These are phyloP conservation scores for Typhlichthys subterraneus DNA, from an alignment of 2,797 vertebrate species.

Conservation along the genomic window DNA sequence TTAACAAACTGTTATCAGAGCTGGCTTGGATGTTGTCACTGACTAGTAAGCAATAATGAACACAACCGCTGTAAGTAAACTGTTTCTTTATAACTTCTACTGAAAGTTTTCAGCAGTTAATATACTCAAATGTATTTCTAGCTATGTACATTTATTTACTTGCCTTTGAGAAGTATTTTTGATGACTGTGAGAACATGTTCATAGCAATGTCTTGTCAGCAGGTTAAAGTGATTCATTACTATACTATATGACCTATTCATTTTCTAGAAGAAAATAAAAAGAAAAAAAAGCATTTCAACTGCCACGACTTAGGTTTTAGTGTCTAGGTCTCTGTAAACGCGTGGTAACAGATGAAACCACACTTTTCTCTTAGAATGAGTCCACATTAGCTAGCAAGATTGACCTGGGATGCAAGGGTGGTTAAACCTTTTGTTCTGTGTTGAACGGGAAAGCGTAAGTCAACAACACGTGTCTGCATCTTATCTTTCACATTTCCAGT, in stretches of 20 bases:
- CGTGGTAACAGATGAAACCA: conserved; percentile 8
- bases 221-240: conserved; percentile 28
- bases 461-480: conserved; percentile 26
- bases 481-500: conserved; percentile 42
- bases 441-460: neutral
- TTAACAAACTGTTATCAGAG: neutral
- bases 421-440: conserved; percentile 2
- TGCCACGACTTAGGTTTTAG: conserved; percentile 1
- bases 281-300: conserved; percentile 20
- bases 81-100: neutral
- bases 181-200: neutral
- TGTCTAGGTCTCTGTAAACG: neutral
- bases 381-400: conserved; percentile 34
- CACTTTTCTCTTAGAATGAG: neutral
- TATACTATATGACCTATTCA: conserved; percentile 14
- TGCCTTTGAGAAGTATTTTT: conserved; percentile 1
- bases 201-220: neutral
- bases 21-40: conserved; percentile 5
- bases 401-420: neutral
- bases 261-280: conserved; percentile 3
- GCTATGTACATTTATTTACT: neutral
- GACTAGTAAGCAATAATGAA: conserved; percentile 41
- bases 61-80: conserved; percentile 60
- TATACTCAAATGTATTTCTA: neutral
- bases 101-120: neutral